Evolutionary conservation across 2,797 vertebrate genomes (phyloP).

Genomic region (Sebastes vulpes): DNA sequence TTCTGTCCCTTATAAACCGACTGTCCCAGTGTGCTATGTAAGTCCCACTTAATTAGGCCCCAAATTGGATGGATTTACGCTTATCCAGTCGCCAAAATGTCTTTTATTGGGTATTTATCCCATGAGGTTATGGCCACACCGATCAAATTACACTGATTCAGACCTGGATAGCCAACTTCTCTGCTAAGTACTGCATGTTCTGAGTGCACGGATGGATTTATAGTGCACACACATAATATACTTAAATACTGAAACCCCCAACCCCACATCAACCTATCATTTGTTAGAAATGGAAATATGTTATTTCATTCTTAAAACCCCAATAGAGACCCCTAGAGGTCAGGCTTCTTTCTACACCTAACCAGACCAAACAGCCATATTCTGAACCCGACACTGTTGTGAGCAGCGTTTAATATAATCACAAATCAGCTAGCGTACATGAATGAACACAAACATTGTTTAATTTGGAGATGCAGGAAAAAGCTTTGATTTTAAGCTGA

Average conservation of each 20-base stretch:
- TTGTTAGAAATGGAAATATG: conserved; percentile 4
- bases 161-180: conserved; percentile 28
- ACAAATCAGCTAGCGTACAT: background rate
- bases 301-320: conserved; percentile 16
- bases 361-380: background rate
- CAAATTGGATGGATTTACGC: conserved; percentile 82
- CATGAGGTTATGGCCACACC: conserved; percentile 67
- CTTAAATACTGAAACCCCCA: background rate
- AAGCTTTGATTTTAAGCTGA: background rate
- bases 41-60: conserved; percentile 83
- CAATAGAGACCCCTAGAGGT: conserved; percentile 37
- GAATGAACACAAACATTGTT: background rate
- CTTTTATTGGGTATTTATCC: conserved; percentile 78
- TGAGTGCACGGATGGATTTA: conserved; percentile 8
- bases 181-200: conserved; percentile 17
- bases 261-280: background rate
- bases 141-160: conserved; percentile 76
- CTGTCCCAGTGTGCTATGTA: conserved; percentile 66
- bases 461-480: background rate
- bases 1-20: conserved; percentile 69
- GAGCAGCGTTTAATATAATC: background rate
- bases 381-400: background rate
- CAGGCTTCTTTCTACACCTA: background rate
- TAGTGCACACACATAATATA: background rate
- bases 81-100: conserved; percentile 74